Evolutionary conservation across 2,113 vertebrate species (phyloP), one percentile per base, ranked within the genome.

Genomic region (Prolemur simus): DNA sequence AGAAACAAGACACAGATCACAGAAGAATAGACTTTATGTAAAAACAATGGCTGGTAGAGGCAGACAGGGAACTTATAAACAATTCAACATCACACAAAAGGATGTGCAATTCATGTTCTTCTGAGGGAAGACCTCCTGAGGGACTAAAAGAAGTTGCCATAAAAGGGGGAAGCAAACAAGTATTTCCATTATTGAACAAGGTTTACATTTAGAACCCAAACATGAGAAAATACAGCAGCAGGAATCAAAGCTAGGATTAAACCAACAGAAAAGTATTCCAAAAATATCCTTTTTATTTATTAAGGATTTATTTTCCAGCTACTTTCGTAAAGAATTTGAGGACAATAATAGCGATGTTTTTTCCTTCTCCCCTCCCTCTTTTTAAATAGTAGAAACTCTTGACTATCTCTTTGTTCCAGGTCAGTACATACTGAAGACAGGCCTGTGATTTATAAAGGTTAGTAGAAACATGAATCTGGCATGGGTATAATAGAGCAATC

Each of bases 201-300:
- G 58, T 86, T 96, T 85, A 90, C 86, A 71, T 58, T 76, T 68
- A 69, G 42, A 84, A 73, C 5, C 80, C 45, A 95, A 87, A 94
- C 17, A 29, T 14, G 49, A 89, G 73, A 63, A 83, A 80, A 95
- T 91, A 60, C 7, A 97, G 27, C 90, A 80, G 7, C 20, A 39
- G 2, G 34, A 63, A 94, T 96, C 68, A 95, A 94, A 91, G 87
- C 77, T 69, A 34, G 64, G 80, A 81, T 74, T 86, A 89, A 90
- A 29, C 10, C 32, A 86, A 82, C 63, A 73, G 7, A 64, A 73
- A 86, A 92, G 29, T 47, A 81, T 23, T 49, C n/a, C 58, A 49
- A 52, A 91, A 64, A 17, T 74, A 27, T 69, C 34, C 34, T 52
- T 84, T 76, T 37, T 69, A 32, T 86, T 76, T 88, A 86, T 63